phyloP scores from a whole-genome alignment of 2,113 vertebrate species.

The Passer montanus region DNA sequence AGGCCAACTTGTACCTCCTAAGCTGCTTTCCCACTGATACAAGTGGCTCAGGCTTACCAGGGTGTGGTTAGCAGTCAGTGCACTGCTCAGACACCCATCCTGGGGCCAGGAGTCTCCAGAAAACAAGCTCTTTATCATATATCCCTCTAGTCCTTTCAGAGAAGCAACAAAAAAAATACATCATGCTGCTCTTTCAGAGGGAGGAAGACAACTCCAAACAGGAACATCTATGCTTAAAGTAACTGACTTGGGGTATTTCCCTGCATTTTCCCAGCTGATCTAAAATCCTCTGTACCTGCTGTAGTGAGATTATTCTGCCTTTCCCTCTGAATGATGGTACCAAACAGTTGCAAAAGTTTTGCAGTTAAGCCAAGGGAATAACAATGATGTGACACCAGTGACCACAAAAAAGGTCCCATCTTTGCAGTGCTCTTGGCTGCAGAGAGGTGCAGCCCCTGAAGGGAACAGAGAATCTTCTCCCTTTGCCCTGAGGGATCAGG shows the following conservation, averaged over 20 bases:
- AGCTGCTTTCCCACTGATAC: slow-evolving; percentile 65
- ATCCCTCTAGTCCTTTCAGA: not conserved
- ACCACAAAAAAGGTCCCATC: not conserved
- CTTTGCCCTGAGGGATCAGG: not conserved
- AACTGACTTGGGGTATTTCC: not conserved
- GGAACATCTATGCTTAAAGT: not conserved
- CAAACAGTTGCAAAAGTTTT: not conserved
- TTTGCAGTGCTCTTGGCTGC: not conserved
- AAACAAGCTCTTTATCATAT: not conserved
- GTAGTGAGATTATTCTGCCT: not conserved
- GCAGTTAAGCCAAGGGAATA: not conserved
- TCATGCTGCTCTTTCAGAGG: not conserved
- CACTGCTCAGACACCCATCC: slow-evolving; percentile 14
- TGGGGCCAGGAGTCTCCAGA: not conserved
- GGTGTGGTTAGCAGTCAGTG: slow-evolving; percentile 73
- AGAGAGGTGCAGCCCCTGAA: not conserved
- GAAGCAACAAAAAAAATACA: not conserved
- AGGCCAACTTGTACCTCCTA: slow-evolving; percentile 75
- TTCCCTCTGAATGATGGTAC: not conserved
- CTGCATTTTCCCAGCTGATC: not conserved
- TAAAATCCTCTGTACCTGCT: not conserved
- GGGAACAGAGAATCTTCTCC: not conserved
- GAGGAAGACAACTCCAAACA: not conserved
- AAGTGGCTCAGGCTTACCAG: slow-evolving; percentile 60
- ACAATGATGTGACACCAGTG: not conserved